A percentile compares a stretch with the other conserved stretches of the same genome.
Evolutionary conservation across 2,888 invertebrate genomes (phyloP).

Genomic region (Euspilapteryx auroguttella): DNA sequence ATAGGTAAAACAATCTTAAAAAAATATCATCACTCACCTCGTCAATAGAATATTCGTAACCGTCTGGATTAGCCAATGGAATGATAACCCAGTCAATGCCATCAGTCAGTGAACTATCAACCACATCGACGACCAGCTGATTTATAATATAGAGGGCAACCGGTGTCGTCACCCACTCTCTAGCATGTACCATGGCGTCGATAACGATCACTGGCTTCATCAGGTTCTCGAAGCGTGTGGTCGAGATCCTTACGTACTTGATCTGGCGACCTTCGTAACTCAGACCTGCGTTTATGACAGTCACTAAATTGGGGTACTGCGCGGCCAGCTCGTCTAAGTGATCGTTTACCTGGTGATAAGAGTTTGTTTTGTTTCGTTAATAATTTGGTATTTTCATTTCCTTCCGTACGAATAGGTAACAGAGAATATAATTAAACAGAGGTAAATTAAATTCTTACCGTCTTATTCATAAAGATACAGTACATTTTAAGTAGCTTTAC

Average conservation of each 20-base stretch:
- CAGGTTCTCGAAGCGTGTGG: constrained; percentile 33
- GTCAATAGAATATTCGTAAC: constrained; percentile 67
- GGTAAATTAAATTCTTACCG: no score
- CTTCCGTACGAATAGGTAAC: no score
- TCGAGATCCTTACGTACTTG: constrained; percentile 63
- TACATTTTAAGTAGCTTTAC: no score
- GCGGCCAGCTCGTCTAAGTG: constrained; percentile 37
- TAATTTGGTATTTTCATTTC: no score
- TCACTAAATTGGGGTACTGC: constrained; percentile 45
- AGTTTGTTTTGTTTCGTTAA: no score
- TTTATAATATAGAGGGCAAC: constrained; percentile 69
- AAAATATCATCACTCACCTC: constrained; percentile 25
- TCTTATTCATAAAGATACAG: no score
- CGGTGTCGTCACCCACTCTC: constrained; percentile 75
- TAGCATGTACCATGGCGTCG: constrained; percentile 66
- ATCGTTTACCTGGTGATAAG: constrained; percentile 60
- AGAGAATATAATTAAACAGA: no score
- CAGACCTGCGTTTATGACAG: constrained; percentile 56
- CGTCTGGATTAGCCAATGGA: constrained; percentile 73
- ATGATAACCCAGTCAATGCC: constrained; percentile 68
- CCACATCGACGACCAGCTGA: constrained; percentile 62
- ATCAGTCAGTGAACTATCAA: constrained; percentile 46
- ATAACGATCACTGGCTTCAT: constrained; percentile 61
- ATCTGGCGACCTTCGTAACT: constrained; percentile 64
- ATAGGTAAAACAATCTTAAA: no score